These are phyloP conservation scores for Eira barbara DNA, from an alignment of 2,113 vertebrate genomes.

Conservation along the genomic window DNA sequence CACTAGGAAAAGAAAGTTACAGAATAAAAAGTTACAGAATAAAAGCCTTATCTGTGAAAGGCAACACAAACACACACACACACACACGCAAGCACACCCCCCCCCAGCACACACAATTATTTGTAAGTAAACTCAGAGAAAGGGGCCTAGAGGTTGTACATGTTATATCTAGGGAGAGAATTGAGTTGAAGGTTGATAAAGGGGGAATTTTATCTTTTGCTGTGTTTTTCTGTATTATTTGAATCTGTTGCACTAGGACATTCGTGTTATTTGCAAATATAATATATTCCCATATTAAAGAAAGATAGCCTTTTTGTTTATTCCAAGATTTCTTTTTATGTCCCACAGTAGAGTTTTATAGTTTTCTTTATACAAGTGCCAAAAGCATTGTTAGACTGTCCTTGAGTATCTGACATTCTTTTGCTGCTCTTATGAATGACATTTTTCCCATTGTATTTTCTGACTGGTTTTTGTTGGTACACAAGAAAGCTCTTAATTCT, in stretches of 20 bases:
- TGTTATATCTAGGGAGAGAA: neutral
- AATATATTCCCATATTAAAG: neutral
- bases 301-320: neutral
- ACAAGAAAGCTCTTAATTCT: neutral
- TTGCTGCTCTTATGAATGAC: neutral
- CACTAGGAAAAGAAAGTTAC: neutral
- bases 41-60: neutral
- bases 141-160: neutral
- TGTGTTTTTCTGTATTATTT: neutral
- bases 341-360: neutral
- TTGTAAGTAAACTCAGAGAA: neutral
- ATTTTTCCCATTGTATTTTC: neutral
- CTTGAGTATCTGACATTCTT: neutral
- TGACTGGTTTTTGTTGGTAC: neutral
- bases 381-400: neutral
- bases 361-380: neutral
- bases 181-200: neutral
- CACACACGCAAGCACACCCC: rapidly evolving
- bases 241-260: neutral
- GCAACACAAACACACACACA: neutral
- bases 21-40: neutral
- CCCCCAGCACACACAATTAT: neutral
- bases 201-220: neutral
- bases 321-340: neutral
- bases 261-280: neutral